phyloP scores from a whole-genome alignment of 2,113 vertebrate species.

The Tetrao urogallus region DNA sequence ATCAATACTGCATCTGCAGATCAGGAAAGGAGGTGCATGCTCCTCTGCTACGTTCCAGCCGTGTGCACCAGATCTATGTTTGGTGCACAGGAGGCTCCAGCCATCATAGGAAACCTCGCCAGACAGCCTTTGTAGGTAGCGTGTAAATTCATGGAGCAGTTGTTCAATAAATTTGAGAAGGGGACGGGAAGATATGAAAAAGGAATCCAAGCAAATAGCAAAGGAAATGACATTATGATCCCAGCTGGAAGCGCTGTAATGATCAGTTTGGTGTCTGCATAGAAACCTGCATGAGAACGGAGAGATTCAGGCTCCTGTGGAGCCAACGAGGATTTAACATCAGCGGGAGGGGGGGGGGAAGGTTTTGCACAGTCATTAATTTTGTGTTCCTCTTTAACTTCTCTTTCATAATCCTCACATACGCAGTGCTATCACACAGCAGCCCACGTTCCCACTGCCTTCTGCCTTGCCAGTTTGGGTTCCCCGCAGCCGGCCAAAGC shows the following conservation, averaged over 20 bases:
- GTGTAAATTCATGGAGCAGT: not conserved
- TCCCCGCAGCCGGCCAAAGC: not conserved
- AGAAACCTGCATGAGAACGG: slow-evolving; percentile 9
- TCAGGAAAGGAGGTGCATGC: rapidly evolving
- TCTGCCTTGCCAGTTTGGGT: not conserved
- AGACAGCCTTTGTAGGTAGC: not conserved
- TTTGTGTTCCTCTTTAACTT: not conserved
- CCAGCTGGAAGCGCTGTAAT: slow-evolving; percentile 23
- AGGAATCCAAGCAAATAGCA: slow-evolving; percentile 40
- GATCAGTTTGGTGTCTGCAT: not conserved
- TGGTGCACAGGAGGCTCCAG: rapidly evolving
- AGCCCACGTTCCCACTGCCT: not conserved
- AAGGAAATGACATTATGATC: slow-evolving; percentile 59
- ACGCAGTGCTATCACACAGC: not conserved
- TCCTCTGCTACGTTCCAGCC: not conserved
- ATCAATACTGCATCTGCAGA: not conserved
- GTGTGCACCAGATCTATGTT: too few species aligned
- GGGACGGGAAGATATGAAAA: not conserved
- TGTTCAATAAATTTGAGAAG: not conserved
- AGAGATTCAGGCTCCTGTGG: not conserved
- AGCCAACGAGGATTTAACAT: not conserved
- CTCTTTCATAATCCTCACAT: rapidly evolving
- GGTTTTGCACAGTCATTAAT: not conserved
- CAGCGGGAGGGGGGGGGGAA: not conserved
- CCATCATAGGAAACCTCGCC: not conserved